Evolutionary conservation across 2,113 vertebrate genomes (phyloP).

Genomic region (Archilochus colubris): DNA sequence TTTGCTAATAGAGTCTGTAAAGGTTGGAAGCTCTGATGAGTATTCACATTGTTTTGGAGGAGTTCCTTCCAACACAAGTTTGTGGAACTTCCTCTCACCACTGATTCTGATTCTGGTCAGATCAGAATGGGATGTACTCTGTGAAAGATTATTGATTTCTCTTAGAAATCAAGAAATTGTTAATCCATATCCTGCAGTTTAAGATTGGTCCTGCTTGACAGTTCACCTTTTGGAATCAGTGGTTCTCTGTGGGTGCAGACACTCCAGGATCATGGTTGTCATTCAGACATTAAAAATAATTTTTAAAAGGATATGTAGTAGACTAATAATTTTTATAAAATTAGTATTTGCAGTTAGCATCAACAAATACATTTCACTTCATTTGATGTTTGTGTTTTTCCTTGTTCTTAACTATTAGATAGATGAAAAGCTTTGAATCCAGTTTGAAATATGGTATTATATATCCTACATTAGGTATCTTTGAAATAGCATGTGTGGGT

Average conservation of each 20-base stretch:
- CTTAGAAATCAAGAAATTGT: neutral
- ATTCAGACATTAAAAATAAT: neutral
- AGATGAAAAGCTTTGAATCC: constrained; percentile 72
- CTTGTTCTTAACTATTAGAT: constrained; percentile 71
- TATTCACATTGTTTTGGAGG: neutral
- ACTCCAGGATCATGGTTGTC: neutral
- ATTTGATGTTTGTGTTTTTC: constrained; percentile 67
- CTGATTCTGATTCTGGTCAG: neutral
- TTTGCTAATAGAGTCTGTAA: neutral
- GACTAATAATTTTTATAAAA: constrained; percentile 34
- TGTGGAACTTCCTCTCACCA: neutral
- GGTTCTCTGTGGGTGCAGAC: neutral
- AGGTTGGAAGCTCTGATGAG: neutral
- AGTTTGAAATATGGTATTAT: constrained; percentile 70
- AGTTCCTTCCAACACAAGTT: neutral
- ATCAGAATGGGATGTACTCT: neutral
- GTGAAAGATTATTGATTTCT: neutral
- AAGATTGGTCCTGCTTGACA: neutral
- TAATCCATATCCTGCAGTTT: neutral
- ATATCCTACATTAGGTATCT: constrained; percentile 62
- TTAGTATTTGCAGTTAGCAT: constrained; percentile 21
- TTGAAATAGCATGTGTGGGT: constrained; percentile 60
- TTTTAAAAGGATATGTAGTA: constrained; percentile 3
- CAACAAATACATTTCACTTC: constrained; percentile 65
- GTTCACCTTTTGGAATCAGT: neutral